Evolutionary conservation across 23 tunicate species (phyloP).

Genomic region (Diplosoma virens): DNA sequence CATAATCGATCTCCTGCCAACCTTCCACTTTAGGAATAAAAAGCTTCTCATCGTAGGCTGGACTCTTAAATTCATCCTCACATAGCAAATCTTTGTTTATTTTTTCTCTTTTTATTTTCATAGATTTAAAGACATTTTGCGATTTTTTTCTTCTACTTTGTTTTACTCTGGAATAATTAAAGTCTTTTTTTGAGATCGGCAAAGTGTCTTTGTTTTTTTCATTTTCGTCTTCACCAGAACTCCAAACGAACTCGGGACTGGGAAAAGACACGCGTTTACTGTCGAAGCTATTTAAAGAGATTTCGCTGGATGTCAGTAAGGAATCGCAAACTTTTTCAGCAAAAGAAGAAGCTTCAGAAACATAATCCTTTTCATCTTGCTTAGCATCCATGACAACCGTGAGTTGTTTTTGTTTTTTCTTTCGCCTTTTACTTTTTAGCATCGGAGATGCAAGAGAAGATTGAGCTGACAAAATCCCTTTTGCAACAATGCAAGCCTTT

Average conservation of each 20-base stretch:
- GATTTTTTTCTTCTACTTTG: background rate
- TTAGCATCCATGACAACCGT: background rate
- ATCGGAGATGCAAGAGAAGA: conserved; percentile 25
- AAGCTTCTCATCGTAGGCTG: conserved; percentile 52
- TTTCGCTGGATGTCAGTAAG: background rate
- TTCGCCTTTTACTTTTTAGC: background rate
- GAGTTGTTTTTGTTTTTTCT: conserved; percentile 7
- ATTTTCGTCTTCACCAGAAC: background rate
- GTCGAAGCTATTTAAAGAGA: background rate
- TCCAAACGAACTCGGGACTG: background rate
- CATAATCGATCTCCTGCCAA: conserved; percentile 64
- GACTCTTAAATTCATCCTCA: conserved; percentile 45
- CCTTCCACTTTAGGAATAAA: conserved; percentile 46
- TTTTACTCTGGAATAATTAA: no score
- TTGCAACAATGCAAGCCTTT: conserved; percentile 54
- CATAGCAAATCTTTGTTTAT: conserved; percentile 1
- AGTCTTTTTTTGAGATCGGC: no score
- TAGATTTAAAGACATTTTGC: background rate
- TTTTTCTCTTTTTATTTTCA: conserved; percentile 18
- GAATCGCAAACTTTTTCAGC: background rate
- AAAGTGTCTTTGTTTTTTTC: no score
- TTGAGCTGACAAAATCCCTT: conserved; percentile 72
- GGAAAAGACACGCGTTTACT: background rate
- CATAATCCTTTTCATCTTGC: background rate
- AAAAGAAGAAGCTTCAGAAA: background rate